Evolutionary conservation across 2,113 vertebrate species (phyloP), one percentile per base, ranked within the genome.

Genomic region (Cnemophilus loriae): DNA sequence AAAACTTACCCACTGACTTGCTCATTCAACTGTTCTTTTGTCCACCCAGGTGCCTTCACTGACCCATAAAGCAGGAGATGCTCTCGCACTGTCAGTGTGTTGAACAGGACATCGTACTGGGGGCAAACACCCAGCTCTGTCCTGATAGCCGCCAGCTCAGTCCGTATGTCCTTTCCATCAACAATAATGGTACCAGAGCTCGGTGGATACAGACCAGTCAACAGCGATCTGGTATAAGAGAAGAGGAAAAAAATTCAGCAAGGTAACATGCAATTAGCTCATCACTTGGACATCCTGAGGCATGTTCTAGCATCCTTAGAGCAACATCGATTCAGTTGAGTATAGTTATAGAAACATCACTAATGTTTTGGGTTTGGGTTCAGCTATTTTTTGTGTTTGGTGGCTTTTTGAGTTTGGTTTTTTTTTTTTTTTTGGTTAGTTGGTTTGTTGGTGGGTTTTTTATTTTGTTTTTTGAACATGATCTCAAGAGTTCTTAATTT

Each of bases 21-120:
- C 33, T 96, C 89, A 32, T 78, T 56, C 39, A 96, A 21, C 60
- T 97, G 86, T 13, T 81, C 55, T 6, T 30, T 79, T 42, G 96
- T 96, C 97, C 97, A 97, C 13, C 16, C 30, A 0, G 97, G 98
- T 1, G 94, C 96, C 60, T 97, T 98, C 60, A 98, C 44, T 24
- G 96, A 85, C 4, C 98, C 98, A 21, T 99, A 99, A 80, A 99
- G 98, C 42, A 98, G 78, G 27, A 99, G 98, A 70, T 99, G 99
- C 64, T 99, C 99, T 27, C 97, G 91, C 61, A 98, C 98, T 0
- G 99, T 99, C 80, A 99, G 97, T 12, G 82, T 85, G 42, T 98
- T 97, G 64, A 99, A 98, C 41, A 99, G 98, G 75, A 99, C 98
- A 69, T 99, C 98, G 60, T 98, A 93, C 90, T 99, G 99, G 3